Percentiles rank a stretch among this genome's conserved stretches.
These are phyloP conservation scores for Ceuthmochares aereus DNA, from an alignment of 2,113 vertebrate genomes.

Conservation along the genomic window DNA sequence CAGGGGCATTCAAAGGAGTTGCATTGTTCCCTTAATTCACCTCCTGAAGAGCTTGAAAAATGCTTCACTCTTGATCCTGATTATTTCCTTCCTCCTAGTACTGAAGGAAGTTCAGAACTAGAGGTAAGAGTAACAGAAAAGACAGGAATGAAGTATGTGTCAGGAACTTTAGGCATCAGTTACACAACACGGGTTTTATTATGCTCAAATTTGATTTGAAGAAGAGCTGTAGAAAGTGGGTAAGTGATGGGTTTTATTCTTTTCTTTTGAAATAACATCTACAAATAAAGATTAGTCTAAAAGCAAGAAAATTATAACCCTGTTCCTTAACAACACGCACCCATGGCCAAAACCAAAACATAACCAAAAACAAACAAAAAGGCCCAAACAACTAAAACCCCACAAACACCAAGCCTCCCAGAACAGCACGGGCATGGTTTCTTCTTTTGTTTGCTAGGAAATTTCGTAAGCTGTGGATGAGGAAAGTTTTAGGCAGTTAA, in stretches of 20 bases:
- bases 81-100: conserved; percentile 16
- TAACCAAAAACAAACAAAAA: background rate
- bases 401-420: background rate
- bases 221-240: background rate
- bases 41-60: conserved; percentile 63
- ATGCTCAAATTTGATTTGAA: background rate
- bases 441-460: background rate
- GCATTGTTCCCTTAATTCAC: conserved; percentile 24
- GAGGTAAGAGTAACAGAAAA: conserved; percentile 58
- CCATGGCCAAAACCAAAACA: rapidly evolving
- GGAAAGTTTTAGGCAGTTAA: background rate
- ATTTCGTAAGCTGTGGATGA: background rate
- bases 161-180: background rate
- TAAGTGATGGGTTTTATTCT: background rate
- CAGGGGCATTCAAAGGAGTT: conserved; percentile 29
- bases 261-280: background rate
- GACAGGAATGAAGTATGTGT: background rate
- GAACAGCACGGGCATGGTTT: background rate
- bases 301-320: background rate
- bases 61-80: conserved; percentile 69
- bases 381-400: background rate
- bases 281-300: background rate
- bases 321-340: background rate
- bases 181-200: background rate
- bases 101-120: conserved; percentile 36